Conservation (phyloP, 2,888 invertebrate species). For the Archips xylosteana region DNA sequence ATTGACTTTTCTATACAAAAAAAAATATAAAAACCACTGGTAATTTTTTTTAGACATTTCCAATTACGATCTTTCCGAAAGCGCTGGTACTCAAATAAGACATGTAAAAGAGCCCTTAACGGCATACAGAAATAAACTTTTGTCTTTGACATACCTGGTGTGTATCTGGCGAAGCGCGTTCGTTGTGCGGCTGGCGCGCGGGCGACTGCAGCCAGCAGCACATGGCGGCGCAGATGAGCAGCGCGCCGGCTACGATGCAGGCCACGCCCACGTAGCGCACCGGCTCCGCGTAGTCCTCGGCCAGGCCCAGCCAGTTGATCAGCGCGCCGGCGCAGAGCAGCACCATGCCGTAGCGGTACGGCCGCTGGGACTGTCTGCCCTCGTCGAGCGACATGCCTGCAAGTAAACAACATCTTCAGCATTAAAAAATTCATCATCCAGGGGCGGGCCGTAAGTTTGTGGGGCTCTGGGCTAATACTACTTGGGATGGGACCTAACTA, state of each 20-base stretch:
- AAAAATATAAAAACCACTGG: no score
- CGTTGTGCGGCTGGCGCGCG: constrained; percentile 75
- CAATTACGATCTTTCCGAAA: no score
- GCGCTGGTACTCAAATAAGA: no score
- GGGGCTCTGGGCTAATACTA: no score
- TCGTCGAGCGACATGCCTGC: constrained; percentile 88
- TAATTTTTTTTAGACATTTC: no score
- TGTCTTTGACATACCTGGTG: constrained; percentile 69
- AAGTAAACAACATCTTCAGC: constrained; percentile 50
- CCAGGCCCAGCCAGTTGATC: constrained; percentile 90
- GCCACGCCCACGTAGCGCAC: constrained; percentile 90
- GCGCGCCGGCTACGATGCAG: constrained; percentile 90
- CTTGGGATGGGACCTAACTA: no score
- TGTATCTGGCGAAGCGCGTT: constrained; percentile 76
- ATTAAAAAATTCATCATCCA: no score
- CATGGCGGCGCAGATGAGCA: constrained; percentile 90
- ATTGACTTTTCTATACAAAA: no score
- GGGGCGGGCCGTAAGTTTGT: no score
- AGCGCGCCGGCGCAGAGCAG: constrained; percentile 89
- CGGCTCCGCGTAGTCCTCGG: constrained; percentile 90
- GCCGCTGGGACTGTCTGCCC: constrained; percentile 88
- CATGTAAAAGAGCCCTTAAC: no score
- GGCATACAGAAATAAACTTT: no score
- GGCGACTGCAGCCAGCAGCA: constrained; percentile 89
- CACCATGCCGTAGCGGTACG: constrained; percentile 91